A percentile compares a stretch with the other conserved stretches of the same genome.
Evolutionary conservation across 2,113 vertebrate genomes (phyloP).

Genomic region (Atrichornis clamosus): DNA sequence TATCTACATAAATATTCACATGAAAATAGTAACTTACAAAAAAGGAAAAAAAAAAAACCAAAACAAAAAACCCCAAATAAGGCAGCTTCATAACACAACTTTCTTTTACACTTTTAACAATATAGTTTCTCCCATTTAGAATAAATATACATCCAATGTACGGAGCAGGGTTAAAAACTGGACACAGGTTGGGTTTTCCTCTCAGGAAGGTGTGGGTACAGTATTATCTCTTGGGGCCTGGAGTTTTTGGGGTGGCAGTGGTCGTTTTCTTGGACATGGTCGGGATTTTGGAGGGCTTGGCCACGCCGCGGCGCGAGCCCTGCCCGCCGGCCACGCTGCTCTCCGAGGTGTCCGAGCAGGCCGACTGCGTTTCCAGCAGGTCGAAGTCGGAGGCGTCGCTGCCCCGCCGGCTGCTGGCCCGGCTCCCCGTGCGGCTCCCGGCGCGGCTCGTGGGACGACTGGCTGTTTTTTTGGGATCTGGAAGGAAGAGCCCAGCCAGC

Average conservation of each 20-base stretch:
- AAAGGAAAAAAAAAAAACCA: constrained; percentile 74
- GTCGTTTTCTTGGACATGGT: constrained; percentile 92
- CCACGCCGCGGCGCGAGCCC: constrained; percentile 74
- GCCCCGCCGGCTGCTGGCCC: constrained; percentile 90
- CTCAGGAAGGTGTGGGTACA: neutral
- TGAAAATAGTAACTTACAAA: constrained; percentile 97
- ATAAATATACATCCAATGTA: constrained; percentile 83
- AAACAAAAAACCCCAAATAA: constrained; percentile 82
- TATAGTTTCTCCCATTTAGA: constrained; percentile 80
- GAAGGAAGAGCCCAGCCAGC: neutral
- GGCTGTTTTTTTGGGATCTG: constrained; percentile 87
- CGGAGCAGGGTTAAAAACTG: constrained; percentile 69
- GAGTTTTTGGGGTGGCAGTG: constrained; percentile 85
- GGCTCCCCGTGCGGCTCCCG: constrained; percentile 82
- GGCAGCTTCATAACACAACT: constrained; percentile 90
- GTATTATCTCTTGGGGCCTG: constrained; percentile 83
- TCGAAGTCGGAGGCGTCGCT: constrained; percentile 97
- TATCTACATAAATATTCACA: constrained; percentile 89
- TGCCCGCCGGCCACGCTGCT: constrained; percentile 82
- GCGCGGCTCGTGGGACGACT: constrained; percentile 89
- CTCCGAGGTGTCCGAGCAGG: constrained; percentile 94
- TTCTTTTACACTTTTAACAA: constrained; percentile 84
- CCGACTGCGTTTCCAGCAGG: constrained; percentile 89
- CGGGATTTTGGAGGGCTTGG: constrained; percentile 94
- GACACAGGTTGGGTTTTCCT: neutral